Evolutionary conservation across 2,797 vertebrate species (phyloP).

Genomic region (Notoglanidium macrostoma): DNA sequence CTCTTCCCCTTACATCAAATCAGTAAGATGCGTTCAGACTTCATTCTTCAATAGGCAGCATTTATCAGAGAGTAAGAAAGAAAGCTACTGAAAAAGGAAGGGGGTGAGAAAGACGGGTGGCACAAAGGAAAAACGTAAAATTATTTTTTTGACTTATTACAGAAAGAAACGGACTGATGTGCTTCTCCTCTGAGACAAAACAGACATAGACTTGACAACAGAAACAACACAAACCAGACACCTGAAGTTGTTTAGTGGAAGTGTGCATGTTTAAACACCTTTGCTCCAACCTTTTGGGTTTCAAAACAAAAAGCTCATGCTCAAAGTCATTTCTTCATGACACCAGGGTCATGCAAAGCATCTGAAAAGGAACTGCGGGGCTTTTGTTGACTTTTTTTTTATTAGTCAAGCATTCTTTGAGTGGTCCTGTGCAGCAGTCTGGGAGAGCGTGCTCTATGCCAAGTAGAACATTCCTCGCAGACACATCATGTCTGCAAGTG

Average conservation of each 20-base stretch:
- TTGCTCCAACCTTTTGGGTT: conserved; percentile 5
- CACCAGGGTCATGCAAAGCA: conserved; percentile 11
- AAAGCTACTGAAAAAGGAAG: not conserved
- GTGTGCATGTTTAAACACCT: conserved; percentile 3
- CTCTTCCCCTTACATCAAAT: not conserved
- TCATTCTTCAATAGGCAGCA: not conserved
- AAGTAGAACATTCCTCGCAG: conserved; percentile 56
- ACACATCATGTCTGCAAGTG: conserved; percentile 52
- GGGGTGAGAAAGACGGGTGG: not conserved
- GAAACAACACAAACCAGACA: conserved; percentile 26
- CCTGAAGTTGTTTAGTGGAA: conserved; percentile 7
- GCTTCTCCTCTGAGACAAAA: conserved; percentile 25
- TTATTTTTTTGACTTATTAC: too few relatives aligned
- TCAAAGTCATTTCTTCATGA: conserved; percentile 44
- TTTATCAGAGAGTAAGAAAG: too few relatives aligned
- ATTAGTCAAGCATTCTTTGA: conserved; percentile 21
- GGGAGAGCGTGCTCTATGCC: conserved; percentile 33
- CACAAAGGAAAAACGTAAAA: not conserved
- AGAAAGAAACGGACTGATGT: conserved; percentile 14
- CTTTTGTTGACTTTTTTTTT: conserved; percentile 16
- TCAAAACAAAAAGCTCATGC: conserved; percentile 38
- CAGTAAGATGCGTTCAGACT: not conserved
- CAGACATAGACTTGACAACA: conserved; percentile 38
- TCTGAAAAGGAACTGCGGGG: conserved; percentile 19
- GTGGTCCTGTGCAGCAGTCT: conserved; percentile 32